phyloP scores from a whole-genome alignment of 2,797 vertebrate species.

The Champsocephalus esox region DNA sequence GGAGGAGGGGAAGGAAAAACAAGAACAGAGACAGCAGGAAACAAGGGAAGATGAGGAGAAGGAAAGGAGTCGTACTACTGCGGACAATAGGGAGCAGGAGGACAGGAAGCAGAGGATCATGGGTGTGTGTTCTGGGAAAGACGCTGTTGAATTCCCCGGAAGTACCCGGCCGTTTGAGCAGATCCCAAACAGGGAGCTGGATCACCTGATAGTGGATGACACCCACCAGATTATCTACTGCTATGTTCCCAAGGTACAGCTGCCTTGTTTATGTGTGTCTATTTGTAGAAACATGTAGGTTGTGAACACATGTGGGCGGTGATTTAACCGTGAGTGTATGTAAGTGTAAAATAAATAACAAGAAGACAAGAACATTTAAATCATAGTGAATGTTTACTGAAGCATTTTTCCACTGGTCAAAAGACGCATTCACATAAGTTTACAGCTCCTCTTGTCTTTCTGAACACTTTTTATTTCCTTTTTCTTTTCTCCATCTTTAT shows the following conservation, averaged over 20 bases:
- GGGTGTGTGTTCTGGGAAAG: slow-evolving; percentile 86
- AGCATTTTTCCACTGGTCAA: neutral
- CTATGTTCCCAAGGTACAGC: slow-evolving; percentile 91
- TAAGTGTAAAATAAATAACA: slow-evolving; percentile 10
- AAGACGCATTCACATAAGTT: neutral
- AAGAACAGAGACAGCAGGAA: slow-evolving; percentile 21
- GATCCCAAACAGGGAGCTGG: slow-evolving; percentile 91
- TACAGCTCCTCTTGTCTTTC: neutral
- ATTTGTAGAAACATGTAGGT: neutral
- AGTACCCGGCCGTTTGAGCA: slow-evolving; percentile 90
- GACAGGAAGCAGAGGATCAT: slow-evolving; percentile 75
- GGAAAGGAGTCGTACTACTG: neutral
- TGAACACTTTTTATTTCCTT: neutral
- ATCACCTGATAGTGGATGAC: slow-evolving; percentile 95
- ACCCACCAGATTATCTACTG: slow-evolving; percentile 94
- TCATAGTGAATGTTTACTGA: neutral
- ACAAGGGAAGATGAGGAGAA: slow-evolving; percentile 16
- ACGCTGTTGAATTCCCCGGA: slow-evolving; percentile 84
- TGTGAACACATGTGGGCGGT: neutral
- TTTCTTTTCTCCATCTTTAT: neutral
- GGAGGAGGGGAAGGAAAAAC: slow-evolving; percentile 12
- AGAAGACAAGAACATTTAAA: slow-evolving; percentile 2
- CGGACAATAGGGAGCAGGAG: slow-evolving; percentile 46
- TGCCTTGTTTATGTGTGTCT: neutral
- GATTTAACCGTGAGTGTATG: slow-evolving; percentile 2